Evolutionary conservation across 2,888 invertebrate species (phyloP), one percentile per base, ranked within the genome.

Genomic region (Drosophila austrosaltans): DNA sequence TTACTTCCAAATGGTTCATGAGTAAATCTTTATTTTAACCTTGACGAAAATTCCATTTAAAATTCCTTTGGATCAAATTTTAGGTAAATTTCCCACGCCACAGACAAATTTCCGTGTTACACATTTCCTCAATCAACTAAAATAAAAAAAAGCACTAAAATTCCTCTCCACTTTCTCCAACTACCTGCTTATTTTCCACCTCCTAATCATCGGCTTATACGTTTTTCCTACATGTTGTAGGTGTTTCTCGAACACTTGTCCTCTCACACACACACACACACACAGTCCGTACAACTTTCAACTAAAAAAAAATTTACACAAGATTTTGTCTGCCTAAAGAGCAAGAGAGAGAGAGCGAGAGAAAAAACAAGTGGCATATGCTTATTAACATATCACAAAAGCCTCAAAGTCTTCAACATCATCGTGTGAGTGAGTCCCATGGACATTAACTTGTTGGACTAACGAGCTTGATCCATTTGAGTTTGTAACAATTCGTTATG

Each of bases 401-500:
- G 74, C 62, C 54, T 68, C 75, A 62, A 32, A 25, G 20, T 57
- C 54, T 25, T 66, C 44, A 22, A 32, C 36, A 22, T 53, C 53
- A 63, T 62, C 63, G 48, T 56, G 64, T 62, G 67, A 48, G 48
- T 48, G 59, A 68, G 63, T 64, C 69, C 61, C 68, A 74, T 69
- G 85, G 78, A 81, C 89, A 85, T 85, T 85, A 89, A 89, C 85
- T 85, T 85, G 85, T 85, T 85, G 85, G 75, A 71, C 89, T 85
- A 85, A 85, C 85, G 85, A 85, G 85, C 75, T 57, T 78, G 84
- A 80, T 89, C 89, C 87, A 88, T 89, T 90, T 89, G 80, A 75
- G 78, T 80, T 77, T 87, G 89, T 89, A 88, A 89, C 90, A 89
- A 88, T 89, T 89, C 89, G 90, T 85, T 89, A 86, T 81, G 90